phyloP scores from a whole-genome alignment of 2,113 vertebrate genomes.

The Eretmochelys imbricata region DNA sequence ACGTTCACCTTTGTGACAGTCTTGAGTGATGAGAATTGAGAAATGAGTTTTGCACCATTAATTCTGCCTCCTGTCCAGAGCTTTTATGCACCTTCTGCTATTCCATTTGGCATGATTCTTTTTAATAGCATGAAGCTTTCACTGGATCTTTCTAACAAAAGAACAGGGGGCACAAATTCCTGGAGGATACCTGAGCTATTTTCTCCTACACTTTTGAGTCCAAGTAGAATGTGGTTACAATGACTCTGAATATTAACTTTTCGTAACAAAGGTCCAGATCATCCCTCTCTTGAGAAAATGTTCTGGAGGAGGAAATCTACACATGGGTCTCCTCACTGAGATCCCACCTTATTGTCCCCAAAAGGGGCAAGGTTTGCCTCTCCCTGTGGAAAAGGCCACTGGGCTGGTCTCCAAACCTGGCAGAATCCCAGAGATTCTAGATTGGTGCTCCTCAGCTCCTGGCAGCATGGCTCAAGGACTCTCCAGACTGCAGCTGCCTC shows the following conservation, averaged over 20 bases:
- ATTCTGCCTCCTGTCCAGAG: conserved; percentile 4
- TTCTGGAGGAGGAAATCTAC: neutral
- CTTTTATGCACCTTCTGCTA: rapidly evolving
- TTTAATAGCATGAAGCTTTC: neutral
- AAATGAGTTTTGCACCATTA: conserved; percentile 3
- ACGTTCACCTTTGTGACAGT: neutral
- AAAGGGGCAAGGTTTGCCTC: neutral
- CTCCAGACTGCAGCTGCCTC: neutral
- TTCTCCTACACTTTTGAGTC: neutral
- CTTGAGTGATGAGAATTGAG: neutral
- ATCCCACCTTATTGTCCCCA: neutral
- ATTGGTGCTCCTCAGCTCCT: neutral
- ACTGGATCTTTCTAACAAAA: conserved; percentile 1
- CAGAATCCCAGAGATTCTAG: neutral
- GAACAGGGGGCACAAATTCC: neutral
- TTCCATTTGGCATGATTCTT: neutral
- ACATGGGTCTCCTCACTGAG: neutral
- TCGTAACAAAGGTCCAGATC: neutral
- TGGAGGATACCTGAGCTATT: neutral
- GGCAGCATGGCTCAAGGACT: rapidly evolving
- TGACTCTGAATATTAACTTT: neutral
- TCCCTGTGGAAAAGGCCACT: neutral
- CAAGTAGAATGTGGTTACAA: neutral
- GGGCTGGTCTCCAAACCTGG: rapidly evolving
- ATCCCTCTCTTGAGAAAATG: neutral